Evolutionary conservation across 2,888 invertebrate genomes (phyloP), one percentile per base, ranked within the genome.

Genomic region (Neuroscelio doddi): DNA sequence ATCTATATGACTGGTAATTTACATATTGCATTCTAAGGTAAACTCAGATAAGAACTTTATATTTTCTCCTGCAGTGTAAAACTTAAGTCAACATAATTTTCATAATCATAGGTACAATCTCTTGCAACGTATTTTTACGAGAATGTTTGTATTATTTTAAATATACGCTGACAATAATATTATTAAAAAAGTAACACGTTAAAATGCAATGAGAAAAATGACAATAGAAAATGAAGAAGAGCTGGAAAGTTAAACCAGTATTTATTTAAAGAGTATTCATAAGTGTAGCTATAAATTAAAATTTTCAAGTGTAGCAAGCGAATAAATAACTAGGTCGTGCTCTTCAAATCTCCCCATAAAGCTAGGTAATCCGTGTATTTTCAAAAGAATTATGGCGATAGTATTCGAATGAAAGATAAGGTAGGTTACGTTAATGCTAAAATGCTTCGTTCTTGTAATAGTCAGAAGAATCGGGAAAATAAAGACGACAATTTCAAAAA

Each of bases 11-110:
- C 45, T 51, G 45, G 58, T 58, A 42, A 64, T 64, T 64, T 64
- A 58, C 64, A 64, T 64, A 64, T 53, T 53, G 57, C 57, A 58
- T 52, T 64, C 45, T 34, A 15, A 12, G 52, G 47, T 15, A 47
- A 51, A 29, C 44, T 26, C 24, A 14, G 63, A 57, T 63, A 63
- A 63, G 56, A 51, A 52, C 56, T 63, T 63, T 50, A 49, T 53
- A 38, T 41, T 53, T 55, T 61, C 42, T 24, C 26, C 16, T n/a
- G 44, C 44, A 32, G 44, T 42, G 30, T 49, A 53, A 49, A 61
- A 61, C 53, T 52, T 47, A 26, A 44, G 15, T 14, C 26, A 14
- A 44, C 15, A 12, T 27, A 14, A 14, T 27, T 27, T 14, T 24
- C 42, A 44, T 26, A 26, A 44, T 27, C 38, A 12, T 32, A 17